Conservation (phyloP, 2,113 vertebrate genomes). For the Xiphophorus couchianus region DNA sequence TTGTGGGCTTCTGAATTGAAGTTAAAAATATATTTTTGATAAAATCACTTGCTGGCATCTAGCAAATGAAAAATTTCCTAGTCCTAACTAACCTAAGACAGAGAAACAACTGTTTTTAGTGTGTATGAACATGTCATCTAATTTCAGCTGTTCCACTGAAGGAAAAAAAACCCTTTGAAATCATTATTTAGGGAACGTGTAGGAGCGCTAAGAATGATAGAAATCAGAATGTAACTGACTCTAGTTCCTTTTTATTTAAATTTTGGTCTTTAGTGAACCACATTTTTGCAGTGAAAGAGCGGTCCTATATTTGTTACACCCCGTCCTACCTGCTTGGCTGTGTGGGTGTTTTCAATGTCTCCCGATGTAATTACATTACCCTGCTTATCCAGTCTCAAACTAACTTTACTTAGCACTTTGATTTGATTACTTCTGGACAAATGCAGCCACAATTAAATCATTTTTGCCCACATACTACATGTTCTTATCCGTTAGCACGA, state of each 20-base stretch:
- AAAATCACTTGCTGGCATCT: too few species aligned
- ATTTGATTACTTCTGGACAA: conserved; percentile 47
- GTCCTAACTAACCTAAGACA: neutral
- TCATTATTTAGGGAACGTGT: neutral
- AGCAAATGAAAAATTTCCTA: neutral
- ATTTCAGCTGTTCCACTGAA: neutral
- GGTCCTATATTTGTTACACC: neutral
- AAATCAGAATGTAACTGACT: too few species aligned
- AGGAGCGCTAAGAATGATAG: too few species aligned
- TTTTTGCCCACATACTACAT: conserved; percentile 41
- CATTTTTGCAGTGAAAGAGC: neutral
- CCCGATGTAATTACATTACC: conserved; percentile 35
- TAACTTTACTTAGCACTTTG: conserved; percentile 22
- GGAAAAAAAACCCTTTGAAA: neutral
- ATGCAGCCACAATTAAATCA: conserved; percentile 62
- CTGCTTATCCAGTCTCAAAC: conserved; percentile 34
- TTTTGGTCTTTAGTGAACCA: neutral
- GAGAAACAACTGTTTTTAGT: neutral
- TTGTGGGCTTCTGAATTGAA: too few species aligned
- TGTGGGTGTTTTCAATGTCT: conserved; percentile 22
- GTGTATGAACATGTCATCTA: neutral
- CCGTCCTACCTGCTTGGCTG: neutral
- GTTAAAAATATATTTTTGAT: too few species aligned
- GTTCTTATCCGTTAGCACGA: conserved; percentile 33
- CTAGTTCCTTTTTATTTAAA: too few species aligned